phyloP scores from a whole-genome alignment of 2,888 invertebrate species.

The Nemapogon koenigi region DNA sequence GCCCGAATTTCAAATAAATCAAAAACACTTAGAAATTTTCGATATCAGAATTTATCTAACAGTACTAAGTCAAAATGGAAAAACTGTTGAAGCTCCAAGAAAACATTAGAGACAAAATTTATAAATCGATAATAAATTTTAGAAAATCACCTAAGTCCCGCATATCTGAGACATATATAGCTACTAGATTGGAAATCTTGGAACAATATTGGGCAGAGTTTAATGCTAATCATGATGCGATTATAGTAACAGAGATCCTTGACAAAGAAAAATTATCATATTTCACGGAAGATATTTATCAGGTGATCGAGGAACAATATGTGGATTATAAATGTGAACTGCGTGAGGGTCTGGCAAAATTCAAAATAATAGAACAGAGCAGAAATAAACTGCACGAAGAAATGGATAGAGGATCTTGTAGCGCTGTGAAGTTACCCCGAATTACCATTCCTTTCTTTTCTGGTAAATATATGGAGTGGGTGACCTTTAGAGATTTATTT shows the following conservation, averaged over 20 bases:
- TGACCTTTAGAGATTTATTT: slow-evolving; percentile 11
- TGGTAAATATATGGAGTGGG: slow-evolving; percentile 12
- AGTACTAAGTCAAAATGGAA: no score
- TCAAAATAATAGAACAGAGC: neutral
- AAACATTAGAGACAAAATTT: no score
- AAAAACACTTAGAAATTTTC: no score
- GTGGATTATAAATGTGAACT: neutral
- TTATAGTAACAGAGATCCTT: neutral
- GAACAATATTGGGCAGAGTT: neutral
- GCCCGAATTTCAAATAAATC: no score
- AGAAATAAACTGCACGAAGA: no score
- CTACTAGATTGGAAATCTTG: neutral
- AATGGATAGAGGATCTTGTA: no score
- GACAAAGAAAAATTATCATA: neutral
- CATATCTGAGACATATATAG: slow-evolving; percentile 9
- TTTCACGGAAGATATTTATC: neutral
- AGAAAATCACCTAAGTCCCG: slow-evolving; percentile 12
- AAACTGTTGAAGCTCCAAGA: no score
- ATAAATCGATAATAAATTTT: slow-evolving; percentile 9
- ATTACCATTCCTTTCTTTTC: slow-evolving; percentile 5
- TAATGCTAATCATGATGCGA: neutral
- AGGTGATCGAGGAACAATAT: neutral
- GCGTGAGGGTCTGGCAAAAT: no score
- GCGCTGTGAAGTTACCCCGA: neutral
- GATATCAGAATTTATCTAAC: no score